Base-by-base conservation (phyloP, 1,140 invertebrate species). In the Euura lappo region DNA sequence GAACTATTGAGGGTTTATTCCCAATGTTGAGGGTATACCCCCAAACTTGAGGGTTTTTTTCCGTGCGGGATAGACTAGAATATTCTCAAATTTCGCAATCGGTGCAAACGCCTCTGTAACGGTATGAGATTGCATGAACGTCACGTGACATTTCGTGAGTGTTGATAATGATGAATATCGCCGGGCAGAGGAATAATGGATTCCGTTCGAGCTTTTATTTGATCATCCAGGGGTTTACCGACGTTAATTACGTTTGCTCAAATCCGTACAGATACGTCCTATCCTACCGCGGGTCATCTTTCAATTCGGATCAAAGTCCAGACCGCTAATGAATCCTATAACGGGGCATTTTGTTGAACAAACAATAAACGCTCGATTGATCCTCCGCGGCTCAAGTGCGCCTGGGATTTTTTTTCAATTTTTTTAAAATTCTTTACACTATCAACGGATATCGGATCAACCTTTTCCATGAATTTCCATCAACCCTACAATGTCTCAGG, bases 111-210 rank as follows among this genome's bases (percentile, higher is more conserved):
- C 6, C 8, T 11, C 8, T 60, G 0, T 11, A 60, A 60, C 51
- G 13, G 51, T 8, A 60, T 60, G 6, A 60, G 13, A 6, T 60
- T 2, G 51, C 13, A 60, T 60, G 51, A 60, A 28, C 28, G 28
- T 28, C 28, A 28, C 28, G 51, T 60, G 51, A 60, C 44, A 42
- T 68, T 44, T 68, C 28, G 28, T 28, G 28, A 28, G 28, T 28
- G 28, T 28, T 28, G 28, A 28, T 28, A 42, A 68, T 68, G 66
- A 68, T 68, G 44, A 68, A 68, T 68, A 10, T 68, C 28, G 42
- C 28, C 28, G 11, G 66, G 42, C 44, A 42, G 28, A 64, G 4
- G 8, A 68, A 68, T 68, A 68, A 68, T 68, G 13, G 28, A 68
- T 68, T 68, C 44, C 4, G 42, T 8, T 44, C 44, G 66, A 42